Base-by-base conservation (phyloP, 2,113 vertebrate genomes). In the Mastomys natalensis region DNA sequence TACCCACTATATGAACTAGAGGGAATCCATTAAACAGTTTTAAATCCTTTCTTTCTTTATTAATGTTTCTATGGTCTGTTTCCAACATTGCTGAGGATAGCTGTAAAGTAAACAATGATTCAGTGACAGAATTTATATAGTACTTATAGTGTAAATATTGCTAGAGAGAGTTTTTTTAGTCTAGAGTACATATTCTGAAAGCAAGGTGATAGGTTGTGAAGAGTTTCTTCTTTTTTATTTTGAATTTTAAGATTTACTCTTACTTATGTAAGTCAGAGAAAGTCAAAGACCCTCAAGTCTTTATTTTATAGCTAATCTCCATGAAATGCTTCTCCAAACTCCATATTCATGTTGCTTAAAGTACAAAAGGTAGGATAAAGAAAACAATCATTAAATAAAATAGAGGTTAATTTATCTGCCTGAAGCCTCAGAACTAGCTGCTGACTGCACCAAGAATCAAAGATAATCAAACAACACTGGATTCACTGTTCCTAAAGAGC, bases 341-440 rank as follows among this genome's bases (percentile, higher is more conserved):
- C 3, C 43, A 0, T 70, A 81, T 90, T 10, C 51, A 87, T 86
- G 13, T 78, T 95, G 26, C 87, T 91, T 89, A 92, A 97, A 94
- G n/a, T 89, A 0, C 51, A 89, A 89, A 87, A 62, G 53, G 10
- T 45, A 94, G 24, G 29, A 68, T 76, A 95, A 93, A 85, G 60
- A 84, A 91, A 89, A 66, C 24, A 68, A 87, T 93, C 60, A 55
- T 89, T 94, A 62, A 92, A 29, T 70, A 82, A 95, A 92, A 94
- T 88, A 72, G 62, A 81, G 37, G 7, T 87, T 87, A 90, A 90
- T 10, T 58, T 29, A 86, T 55, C 13, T 3, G 0, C 21, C 37
- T 45, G 9, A 91, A 94, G 5, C 53, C 40, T 86, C 31, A 68
- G 24, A 91, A 22, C 31, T 70, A 74, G 68, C 17, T 77, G 26